Evolutionary conservation across 2,888 invertebrate species (phyloP).

Genomic region (Torymus tubicola): DNA sequence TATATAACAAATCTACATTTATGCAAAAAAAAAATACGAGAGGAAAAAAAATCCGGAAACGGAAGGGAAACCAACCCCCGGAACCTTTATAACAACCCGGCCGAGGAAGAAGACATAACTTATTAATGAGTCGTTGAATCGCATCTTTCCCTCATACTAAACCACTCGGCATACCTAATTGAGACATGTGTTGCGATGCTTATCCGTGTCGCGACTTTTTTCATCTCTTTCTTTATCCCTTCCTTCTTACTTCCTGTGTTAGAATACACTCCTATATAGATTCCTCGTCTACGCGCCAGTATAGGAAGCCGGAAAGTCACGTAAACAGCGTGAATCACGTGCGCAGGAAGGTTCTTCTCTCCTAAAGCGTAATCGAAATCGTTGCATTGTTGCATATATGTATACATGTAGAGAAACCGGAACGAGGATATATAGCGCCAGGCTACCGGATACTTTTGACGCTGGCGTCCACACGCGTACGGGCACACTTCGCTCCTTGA

Average conservation of each 20-base stretch:
- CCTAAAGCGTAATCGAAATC: slow-evolving; percentile 71
- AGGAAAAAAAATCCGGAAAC: background rate
- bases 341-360: slow-evolving; percentile 69
- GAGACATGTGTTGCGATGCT: slow-evolving; percentile 31
- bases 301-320: slow-evolving; percentile 53
- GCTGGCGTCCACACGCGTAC: background rate
- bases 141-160: background rate
- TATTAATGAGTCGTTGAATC: slow-evolving; percentile 33
- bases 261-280: background rate
- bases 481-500: slow-evolving; percentile 7
- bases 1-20: too few relatives aligned
- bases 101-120: slow-evolving; percentile 19
- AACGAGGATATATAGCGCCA: slow-evolving; percentile 11
- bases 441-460: slow-evolving; percentile 49
- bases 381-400: slow-evolving; percentile 30
- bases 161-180: slow-evolving; percentile 28
- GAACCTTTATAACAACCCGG: too few relatives aligned
- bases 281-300: slow-evolving; percentile 27
- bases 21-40: too few relatives aligned
- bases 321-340: slow-evolving; percentile 45
- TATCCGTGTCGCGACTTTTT: slow-evolving; percentile 15
- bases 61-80: background rate
- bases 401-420: slow-evolving; percentile 11
- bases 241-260: slow-evolving; percentile 7
- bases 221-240: background rate